phyloP scores from a whole-genome alignment of 53 echinoderm and acorn worm genomes.

The Holothuria scabra region DNA sequence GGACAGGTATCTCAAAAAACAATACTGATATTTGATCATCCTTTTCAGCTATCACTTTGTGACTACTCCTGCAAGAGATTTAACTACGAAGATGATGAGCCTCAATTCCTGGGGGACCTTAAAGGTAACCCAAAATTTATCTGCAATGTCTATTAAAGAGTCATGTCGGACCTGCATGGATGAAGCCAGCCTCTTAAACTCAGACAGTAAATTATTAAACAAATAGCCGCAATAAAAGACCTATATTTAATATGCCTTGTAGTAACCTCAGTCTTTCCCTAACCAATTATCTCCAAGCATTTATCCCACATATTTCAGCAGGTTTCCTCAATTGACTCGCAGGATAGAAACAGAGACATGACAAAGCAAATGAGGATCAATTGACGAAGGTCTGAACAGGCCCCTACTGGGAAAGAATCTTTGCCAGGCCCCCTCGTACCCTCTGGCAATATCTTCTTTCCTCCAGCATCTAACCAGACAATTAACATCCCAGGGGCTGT shows the following conservation, averaged over 20 bases:
- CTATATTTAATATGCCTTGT: conserved; percentile 9
- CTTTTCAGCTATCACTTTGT: too few species aligned
- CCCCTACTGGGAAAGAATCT: conserved; percentile 44
- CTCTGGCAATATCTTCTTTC: conserved; percentile 43
- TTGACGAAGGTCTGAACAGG: conserved; percentile 27
- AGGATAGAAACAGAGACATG: conserved; percentile 9
- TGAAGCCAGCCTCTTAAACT: background rate
- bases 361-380: conserved; percentile 30
- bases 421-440: conserved; percentile 27
- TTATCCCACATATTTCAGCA: conserved; percentile 36
- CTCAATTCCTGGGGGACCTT: too few species aligned
- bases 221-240: conserved; percentile 14
- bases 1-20: too few species aligned
- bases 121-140: too few species aligned
- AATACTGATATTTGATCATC: too few species aligned
- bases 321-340: conserved; percentile 24
- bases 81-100: too few species aligned
- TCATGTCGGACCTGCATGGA: too few species aligned
- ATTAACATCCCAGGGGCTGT: conserved; percentile 43
- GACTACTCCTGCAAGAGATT: too few species aligned
- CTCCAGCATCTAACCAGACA: conserved; percentile 27
- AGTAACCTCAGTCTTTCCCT: conserved; percentile 29
- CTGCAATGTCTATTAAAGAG: too few species aligned
- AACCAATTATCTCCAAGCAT: conserved; percentile 36
- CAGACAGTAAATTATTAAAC: conserved; percentile 31